phyloP scores from a whole-genome alignment of 2,113 vertebrate genomes.

The Mugil cephalus region DNA sequence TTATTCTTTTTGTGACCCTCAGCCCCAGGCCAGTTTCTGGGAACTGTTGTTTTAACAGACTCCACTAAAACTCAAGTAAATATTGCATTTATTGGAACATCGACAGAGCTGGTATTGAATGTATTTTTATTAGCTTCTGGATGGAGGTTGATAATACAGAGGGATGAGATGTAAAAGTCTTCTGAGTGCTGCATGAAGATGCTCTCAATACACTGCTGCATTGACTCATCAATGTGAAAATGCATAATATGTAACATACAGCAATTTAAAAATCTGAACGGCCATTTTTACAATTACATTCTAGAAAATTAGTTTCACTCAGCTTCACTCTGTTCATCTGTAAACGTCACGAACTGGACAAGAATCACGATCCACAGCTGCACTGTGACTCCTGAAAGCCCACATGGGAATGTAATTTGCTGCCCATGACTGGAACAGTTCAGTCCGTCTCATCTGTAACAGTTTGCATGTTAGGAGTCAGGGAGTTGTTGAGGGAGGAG shows the following conservation, averaged over 20 bases:
- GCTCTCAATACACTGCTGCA: too few relatives aligned
- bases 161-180: too few relatives aligned
- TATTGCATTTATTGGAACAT: too few relatives aligned
- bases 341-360: constrained; percentile 43
- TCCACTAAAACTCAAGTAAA: too few relatives aligned
- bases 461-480: constrained; percentile 36
- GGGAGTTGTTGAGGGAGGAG: constrained; percentile 36
- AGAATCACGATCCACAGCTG: constrained; percentile 62
- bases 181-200: too few relatives aligned
- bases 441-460: constrained; percentile 57
- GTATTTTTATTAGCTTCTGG: too few relatives aligned
- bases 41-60: too few relatives aligned
- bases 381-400: constrained; percentile 42
- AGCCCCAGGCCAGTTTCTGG: too few relatives aligned
- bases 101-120: too few relatives aligned
- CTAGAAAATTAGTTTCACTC: constrained; percentile 29
- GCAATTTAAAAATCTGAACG: not conserved
- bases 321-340: constrained; percentile 24
- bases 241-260: not conserved
- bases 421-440: constrained; percentile 63
- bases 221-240: too few relatives aligned
- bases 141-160: too few relatives aligned
- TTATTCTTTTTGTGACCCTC: too few relatives aligned
- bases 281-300: not conserved
- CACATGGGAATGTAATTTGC: constrained; percentile 53